Evolutionary conservation across 1,140 invertebrate species (phyloP).

Genomic region (Caligus rogercresseyi): DNA sequence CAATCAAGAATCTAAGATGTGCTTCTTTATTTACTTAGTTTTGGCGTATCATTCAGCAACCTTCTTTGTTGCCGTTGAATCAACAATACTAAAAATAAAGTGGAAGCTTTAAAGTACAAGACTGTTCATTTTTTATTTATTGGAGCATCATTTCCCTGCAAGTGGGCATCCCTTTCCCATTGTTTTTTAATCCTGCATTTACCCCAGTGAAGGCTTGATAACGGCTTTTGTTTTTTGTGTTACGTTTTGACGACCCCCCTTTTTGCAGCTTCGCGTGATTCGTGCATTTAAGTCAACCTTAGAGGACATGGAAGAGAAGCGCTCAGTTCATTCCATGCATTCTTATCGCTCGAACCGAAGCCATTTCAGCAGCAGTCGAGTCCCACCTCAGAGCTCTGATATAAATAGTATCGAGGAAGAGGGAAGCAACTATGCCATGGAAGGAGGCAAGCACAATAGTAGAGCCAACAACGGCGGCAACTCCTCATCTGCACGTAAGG

Average conservation of each 20-base stretch:
- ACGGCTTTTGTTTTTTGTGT: constrained; percentile 8
- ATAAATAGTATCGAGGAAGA: constrained; percentile 83
- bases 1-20: too few species aligned
- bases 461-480: background rate
- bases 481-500: constrained; percentile 13
- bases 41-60: too few species aligned
- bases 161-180: too few species aligned
- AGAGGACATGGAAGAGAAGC: constrained; percentile 97
- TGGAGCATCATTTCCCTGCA: too few species aligned
- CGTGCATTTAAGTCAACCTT: constrained; percentile 98
- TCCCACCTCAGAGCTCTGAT: constrained; percentile 57
- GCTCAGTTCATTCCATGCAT: constrained; percentile 91
- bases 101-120: too few species aligned
- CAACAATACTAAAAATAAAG: too few species aligned
- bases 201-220: too few species aligned
- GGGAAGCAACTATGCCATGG: too few species aligned
- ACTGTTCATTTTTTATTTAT: too few species aligned
- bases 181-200: too few species aligned
- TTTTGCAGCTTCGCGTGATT: constrained; percentile 97
- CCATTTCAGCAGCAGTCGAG: constrained; percentile 56
- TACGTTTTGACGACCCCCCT: constrained; percentile 10
- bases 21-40: too few species aligned
- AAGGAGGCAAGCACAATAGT: constrained; percentile 22
- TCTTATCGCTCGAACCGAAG: constrained; percentile 80
- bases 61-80: too few species aligned